phyloP scores from a whole-genome alignment of 2,797 vertebrate genomes.

The Hypotaenidia okinawae region DNA sequence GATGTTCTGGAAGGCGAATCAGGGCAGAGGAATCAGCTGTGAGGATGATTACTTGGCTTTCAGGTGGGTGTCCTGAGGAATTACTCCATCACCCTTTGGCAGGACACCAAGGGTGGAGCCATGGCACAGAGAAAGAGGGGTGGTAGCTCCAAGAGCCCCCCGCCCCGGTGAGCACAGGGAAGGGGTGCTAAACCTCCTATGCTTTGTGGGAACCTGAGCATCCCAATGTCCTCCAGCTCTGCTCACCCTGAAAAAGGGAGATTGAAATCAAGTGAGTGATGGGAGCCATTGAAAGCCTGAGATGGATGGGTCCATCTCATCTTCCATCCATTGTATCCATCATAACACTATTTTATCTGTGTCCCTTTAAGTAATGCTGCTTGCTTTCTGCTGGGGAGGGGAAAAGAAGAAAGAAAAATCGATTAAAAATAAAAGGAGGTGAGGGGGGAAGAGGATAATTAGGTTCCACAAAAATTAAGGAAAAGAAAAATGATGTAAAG shows the following conservation, averaged over 20 bases:
- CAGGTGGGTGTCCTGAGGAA: neutral
- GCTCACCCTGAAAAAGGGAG: neutral
- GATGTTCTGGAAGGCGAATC: neutral
- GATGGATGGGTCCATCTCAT: neutral
- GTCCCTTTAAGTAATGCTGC: neutral
- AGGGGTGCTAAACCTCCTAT: fast-evolving
- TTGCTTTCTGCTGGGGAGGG: neutral
- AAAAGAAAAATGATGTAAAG: conserved; percentile 63
- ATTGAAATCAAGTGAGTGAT: neutral
- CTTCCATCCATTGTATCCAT: neutral
- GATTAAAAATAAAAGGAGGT: neutral
- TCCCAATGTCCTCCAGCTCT: neutral
- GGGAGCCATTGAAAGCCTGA: neutral
- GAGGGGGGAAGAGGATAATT: conserved; percentile 5
- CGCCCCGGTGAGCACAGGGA: fast-evolving
- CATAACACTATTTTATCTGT: neutral
- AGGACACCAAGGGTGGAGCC: fast-evolving
- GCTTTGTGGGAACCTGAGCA: neutral
- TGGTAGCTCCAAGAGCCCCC: neutral
- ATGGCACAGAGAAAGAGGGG: neutral
- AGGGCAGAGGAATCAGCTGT: neutral
- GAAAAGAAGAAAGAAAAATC: neutral
- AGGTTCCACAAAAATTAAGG: conserved; percentile 51
- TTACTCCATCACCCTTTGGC: neutral
- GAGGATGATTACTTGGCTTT: fast-evolving